Evolutionary conservation across 1,140 invertebrate species (phyloP).

Genomic region (Aphaenogaster ashmeadi): DNA sequence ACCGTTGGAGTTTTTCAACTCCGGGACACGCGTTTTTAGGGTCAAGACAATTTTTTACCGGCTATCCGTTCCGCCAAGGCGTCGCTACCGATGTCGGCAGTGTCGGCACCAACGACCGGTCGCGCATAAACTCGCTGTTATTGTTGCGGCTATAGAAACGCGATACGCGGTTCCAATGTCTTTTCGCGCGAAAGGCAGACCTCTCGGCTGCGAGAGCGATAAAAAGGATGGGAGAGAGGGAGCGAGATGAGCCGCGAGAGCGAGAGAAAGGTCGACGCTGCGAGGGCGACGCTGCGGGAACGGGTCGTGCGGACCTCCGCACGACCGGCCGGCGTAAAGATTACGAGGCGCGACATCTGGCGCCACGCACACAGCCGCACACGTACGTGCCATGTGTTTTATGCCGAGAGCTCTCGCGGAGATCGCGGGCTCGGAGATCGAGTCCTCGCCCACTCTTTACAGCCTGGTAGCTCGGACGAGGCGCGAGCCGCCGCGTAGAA

Average conservation of each 20-base stretch:
- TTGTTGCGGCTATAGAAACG: slow-evolving; percentile 73
- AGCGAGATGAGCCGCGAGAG: neutral
- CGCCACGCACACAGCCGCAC: slow-evolving; percentile 66
- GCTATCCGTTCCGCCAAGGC: neutral
- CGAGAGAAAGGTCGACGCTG: slow-evolving; percentile 27
- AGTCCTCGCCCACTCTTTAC: slow-evolving; percentile 17
- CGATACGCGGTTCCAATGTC: slow-evolving; percentile 73
- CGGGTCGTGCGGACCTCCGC: slow-evolving; percentile 8
- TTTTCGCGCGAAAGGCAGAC: slow-evolving; percentile 46
- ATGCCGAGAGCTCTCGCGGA: slow-evolving; percentile 51
- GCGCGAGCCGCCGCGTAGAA: slow-evolving; percentile 1
- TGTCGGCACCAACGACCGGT: slow-evolving; percentile 26
- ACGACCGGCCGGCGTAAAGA: slow-evolving; percentile 70
- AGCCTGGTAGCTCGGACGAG: slow-evolving; percentile 30
- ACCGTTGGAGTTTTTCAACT: neutral
- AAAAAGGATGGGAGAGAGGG: neutral
- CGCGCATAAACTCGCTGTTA: slow-evolving; percentile 69
- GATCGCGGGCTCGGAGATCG: neutral
- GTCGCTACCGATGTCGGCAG: slow-evolving; percentile 8
- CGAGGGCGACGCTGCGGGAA: slow-evolving; percentile 38
- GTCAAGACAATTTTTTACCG: neutral
- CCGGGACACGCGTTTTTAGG: neutral
- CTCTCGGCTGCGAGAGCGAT: slow-evolving; percentile 32
- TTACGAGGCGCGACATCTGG: slow-evolving; percentile 80
- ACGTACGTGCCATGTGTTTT: slow-evolving; percentile 41